Percentiles rank a stretch among this genome's conserved stretches.
Evolutionary conservation across 2,888 invertebrate species (phyloP).

Genomic region (Catocala nupta): DNA sequence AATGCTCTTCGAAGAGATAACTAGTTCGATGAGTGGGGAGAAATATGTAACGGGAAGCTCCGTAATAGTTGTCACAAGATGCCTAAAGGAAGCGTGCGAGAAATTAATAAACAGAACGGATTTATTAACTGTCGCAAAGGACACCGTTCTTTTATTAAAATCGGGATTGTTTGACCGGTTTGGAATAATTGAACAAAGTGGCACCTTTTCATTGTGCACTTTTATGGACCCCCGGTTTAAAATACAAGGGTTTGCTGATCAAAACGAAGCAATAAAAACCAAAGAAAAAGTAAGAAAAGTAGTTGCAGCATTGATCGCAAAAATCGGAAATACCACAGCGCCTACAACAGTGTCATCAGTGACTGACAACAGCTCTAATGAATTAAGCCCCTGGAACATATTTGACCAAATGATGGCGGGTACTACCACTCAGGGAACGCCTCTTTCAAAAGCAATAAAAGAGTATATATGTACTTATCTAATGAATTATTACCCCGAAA

Average conservation of each 20-base stretch:
- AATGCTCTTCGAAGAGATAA: conserved; percentile 16
- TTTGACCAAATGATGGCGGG: not conserved
- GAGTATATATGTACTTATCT: conserved; percentile 36
- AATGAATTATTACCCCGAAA: conserved; percentile 27
- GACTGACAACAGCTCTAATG: not conserved
- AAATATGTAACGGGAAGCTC: conserved; percentile 44
- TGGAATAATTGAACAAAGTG: conserved; percentile 18
- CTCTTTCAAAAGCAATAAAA: conserved; percentile 23
- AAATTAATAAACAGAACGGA: not conserved
- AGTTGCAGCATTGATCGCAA: conserved; percentile 7
- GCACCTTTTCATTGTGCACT: conserved; percentile 20
- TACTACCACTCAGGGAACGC: not conserved
- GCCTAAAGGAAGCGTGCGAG: conserved; percentile 12
- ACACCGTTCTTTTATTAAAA: conserved; percentile 13
- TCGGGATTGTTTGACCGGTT: conserved; percentile 17
- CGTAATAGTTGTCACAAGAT: conserved; percentile 37
- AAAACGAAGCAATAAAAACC: conserved; percentile 8
- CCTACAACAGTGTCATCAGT: not conserved
- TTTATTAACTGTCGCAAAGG: not conserved
- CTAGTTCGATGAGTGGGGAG: conserved; percentile 37
- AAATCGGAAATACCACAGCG: not conserved
- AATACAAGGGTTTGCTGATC: conserved; percentile 12
- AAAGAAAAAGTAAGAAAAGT: conserved; percentile 14
- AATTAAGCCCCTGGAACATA: conserved; percentile 6
- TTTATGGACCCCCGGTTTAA: conserved; percentile 26